phyloP scores from a whole-genome alignment of 2,113 vertebrate species.

The Nematolebias whitei region DNA sequence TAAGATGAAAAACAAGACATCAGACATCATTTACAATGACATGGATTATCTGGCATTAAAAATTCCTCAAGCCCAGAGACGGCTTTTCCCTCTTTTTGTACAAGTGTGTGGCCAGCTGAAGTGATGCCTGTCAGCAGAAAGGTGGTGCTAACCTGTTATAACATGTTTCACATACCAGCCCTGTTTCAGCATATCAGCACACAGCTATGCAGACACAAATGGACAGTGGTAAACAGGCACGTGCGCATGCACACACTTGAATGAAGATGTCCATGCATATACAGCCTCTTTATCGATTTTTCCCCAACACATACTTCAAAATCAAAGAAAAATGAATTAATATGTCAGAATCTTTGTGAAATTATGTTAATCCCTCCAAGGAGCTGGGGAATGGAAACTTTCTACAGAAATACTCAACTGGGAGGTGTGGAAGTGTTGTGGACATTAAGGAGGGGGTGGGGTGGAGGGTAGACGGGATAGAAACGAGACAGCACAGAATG shows the following conservation, averaged over 20 bases:
- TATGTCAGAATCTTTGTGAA: no score
- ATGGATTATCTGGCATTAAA: constrained; percentile 1
- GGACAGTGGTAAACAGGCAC: constrained; percentile 31
- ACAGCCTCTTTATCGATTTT: constrained; percentile 9
- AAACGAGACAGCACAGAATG: neutral
- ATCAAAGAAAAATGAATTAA: neutral
- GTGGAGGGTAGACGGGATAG: neutral
- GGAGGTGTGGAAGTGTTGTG: constrained; percentile 24
- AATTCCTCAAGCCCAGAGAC: constrained; percentile 1
- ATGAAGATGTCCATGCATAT: neutral
- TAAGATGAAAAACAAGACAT: constrained; percentile 8
- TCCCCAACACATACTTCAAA: constrained; percentile 9
- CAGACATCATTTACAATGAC: constrained; percentile 8
- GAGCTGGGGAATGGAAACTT: constrained; percentile 68
- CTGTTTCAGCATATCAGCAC: constrained; percentile 66
- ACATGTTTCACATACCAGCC: constrained; percentile 68
- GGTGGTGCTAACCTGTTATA: constrained; percentile 65
- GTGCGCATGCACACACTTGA: constrained; percentile 32
- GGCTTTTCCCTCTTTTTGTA: constrained; percentile 11
- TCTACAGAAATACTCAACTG: constrained; percentile 55
- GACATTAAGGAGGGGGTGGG: neutral
- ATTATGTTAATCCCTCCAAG: constrained; percentile 33
- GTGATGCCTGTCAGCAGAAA: constrained; percentile 64
- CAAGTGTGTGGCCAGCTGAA: constrained; percentile 34
- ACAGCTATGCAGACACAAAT: constrained; percentile 34